Base-by-base conservation (phyloP, 2,888 invertebrate species). In the Agelastica alni region DNA sequence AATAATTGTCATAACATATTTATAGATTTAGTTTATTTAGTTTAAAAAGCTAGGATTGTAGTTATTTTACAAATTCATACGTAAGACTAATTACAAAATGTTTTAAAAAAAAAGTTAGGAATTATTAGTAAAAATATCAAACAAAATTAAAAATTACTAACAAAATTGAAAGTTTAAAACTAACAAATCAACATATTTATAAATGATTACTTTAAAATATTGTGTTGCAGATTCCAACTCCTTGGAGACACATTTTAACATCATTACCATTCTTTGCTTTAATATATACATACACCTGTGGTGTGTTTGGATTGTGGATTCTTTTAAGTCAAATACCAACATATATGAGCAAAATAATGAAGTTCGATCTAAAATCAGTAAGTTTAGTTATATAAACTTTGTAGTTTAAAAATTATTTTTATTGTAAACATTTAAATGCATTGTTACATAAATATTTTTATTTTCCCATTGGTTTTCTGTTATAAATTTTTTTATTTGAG, bases 291-390 rank as follows among this genome's bases (percentile, higher is more conserved):
- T 91, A 91, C 70, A 83, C 85, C 57, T 85, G 87, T 0, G 88
- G 91, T 63, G 85, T 84, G 66, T 88, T 91, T 83, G 92, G 91
- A 16, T 91, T 88, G 76, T 91, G 90, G 86, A 90, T 90, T 17
- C 77, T 93, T 10, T 78, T 91, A 0, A 91, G 91, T 0, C 87
- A 92, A 72, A 86, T 90, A 68, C 93, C 93, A 0, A 83, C 86
- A 0, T 93, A 91, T 70, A 86, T 93, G 83, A 83, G 82, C 63
- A 81, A 83, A 42, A 85, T 91, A 3, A 79, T 92, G 1, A 78
- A 81, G 48, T 88, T 85, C 62, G 81, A 91, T 51, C 87, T 92
- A 18, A 83, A 86, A 71, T 77, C 82, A 60, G 89, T 88, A 60
- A 64, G 67, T 62, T 13, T 16, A 7, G 26, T 7, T 9, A 26